Conservation (phyloP, 2,113 vertebrate species). For the Oncorhynchus mykiss region DNA sequence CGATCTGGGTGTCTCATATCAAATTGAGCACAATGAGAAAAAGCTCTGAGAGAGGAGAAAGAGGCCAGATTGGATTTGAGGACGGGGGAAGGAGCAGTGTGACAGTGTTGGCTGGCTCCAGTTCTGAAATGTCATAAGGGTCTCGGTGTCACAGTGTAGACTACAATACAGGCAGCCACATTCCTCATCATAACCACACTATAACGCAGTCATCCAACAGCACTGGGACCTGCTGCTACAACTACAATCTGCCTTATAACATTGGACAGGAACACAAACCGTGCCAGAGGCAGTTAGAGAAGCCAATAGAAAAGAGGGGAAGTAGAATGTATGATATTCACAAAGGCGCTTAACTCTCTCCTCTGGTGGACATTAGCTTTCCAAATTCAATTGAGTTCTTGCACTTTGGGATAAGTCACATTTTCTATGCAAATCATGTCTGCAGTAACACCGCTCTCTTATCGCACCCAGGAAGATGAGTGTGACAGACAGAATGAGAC, state of each 20-base stretch:
- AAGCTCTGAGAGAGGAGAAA: not conserved
- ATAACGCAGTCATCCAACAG: constrained; percentile 61
- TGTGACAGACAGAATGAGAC: too few relatives aligned
- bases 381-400: constrained; percentile 1
- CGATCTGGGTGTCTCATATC: constrained; percentile 38
- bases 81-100: constrained; percentile 15
- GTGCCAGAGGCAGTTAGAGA: constrained; percentile 42
- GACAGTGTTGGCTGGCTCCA: constrained; percentile 34
- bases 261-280: constrained; percentile 54
- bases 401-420: not conserved
- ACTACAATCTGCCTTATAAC: constrained; percentile 46
- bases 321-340: constrained; percentile 28
- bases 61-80: constrained; percentile 54
- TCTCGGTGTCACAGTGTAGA: constrained; percentile 49
- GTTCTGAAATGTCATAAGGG: not conserved
- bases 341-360: not conserved
- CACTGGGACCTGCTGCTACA: constrained; percentile 44
- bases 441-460: not conserved
- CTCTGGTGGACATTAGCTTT: not conserved
- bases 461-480: not conserved
- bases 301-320: constrained; percentile 35
- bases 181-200: constrained; percentile 68
- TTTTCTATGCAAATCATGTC: not conserved
- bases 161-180: constrained; percentile 48
- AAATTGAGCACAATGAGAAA: constrained; percentile 52